These are phyloP conservation scores for Quadroppia sp. DNA, from an alignment of 2,888 invertebrate genomes.

Conservation along the genomic window DNA sequence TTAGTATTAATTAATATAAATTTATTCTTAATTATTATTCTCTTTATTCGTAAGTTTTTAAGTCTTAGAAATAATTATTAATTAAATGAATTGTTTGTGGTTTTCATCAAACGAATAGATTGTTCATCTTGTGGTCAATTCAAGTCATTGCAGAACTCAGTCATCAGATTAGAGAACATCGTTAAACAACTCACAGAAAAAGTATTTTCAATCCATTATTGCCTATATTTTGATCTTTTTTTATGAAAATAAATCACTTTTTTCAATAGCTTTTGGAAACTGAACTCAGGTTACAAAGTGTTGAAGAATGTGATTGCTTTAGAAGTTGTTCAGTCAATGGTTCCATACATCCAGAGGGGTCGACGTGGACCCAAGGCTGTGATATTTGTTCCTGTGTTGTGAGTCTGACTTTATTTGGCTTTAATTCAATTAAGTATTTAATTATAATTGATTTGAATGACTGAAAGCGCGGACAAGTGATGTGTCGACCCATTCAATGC, in stretches of 20 bases:
- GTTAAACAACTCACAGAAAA: conserved; percentile 76
- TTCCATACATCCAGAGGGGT: conserved; percentile 73
- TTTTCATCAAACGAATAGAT: conserved; percentile 56
- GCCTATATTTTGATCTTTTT: no score
- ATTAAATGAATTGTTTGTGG: no score
- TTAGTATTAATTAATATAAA: not conserved
- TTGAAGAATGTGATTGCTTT: conserved; percentile 86
- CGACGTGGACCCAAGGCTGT: conserved; percentile 78
- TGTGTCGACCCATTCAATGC: conserved; percentile 77
- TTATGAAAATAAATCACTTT: not conserved
- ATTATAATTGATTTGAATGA: conserved; percentile 30
- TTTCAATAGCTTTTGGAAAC: conserved; percentile 67
- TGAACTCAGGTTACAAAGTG: conserved; percentile 69
- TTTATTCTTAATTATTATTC: not conserved
- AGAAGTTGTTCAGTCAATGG: conserved; percentile 79
- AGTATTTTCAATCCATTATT: no score
- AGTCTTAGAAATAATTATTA: not conserved
- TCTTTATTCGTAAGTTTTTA: conserved; percentile 6
- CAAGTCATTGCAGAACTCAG: conserved; percentile 73
- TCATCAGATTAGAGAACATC: conserved; percentile 72
- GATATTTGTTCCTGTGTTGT: conserved; percentile 83
- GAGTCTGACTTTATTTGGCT: conserved; percentile 50
- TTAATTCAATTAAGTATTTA: conserved; percentile 41
- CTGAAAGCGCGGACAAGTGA: conserved; percentile 74
- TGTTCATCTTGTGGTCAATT: conserved; percentile 89